Percentiles rank a stretch among this genome's conserved stretches.
phyloP scores from a whole-genome alignment of 2,113 vertebrate species.

The Macquaria australasica region DNA sequence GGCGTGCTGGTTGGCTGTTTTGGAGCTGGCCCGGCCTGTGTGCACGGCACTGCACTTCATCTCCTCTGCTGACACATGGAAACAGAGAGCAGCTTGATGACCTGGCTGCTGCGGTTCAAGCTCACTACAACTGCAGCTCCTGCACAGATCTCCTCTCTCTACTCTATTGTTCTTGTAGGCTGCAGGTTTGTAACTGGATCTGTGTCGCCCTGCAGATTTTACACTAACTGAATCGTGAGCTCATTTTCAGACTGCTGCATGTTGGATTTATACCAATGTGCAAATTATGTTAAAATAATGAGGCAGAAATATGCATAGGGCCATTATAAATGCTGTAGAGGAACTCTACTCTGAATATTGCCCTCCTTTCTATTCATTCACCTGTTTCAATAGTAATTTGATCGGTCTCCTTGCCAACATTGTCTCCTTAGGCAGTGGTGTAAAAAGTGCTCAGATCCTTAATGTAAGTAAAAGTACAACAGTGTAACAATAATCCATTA shows the following conservation, averaged over 20 bases:
- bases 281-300: constrained; percentile 17
- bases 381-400: constrained; percentile 20
- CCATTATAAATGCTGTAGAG: not conserved
- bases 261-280: constrained; percentile 24
- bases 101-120: constrained; percentile 47
- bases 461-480: no score
- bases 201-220: constrained; percentile 26
- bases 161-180: constrained; percentile 45
- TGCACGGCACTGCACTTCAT: constrained; percentile 26
- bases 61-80: constrained; percentile 64
- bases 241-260: constrained; percentile 18
- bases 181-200: constrained; percentile 60
- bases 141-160: constrained; percentile 28
- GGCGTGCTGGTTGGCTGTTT: not conserved
- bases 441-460: not conserved
- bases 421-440: not conserved
- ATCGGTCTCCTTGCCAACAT: not conserved
- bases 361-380: not conserved
- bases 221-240: constrained; percentile 26
- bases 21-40: constrained; percentile 11
- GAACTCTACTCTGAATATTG: not conserved
- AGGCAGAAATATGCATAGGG: not conserved
- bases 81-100: constrained; percentile 67
- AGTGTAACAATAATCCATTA: no score
- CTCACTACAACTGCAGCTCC: constrained; percentile 45